Evolutionary conservation across 2,888 invertebrate species (phyloP), one percentile per base, ranked within the genome.

Genomic region (Synergus gifuensis): DNA sequence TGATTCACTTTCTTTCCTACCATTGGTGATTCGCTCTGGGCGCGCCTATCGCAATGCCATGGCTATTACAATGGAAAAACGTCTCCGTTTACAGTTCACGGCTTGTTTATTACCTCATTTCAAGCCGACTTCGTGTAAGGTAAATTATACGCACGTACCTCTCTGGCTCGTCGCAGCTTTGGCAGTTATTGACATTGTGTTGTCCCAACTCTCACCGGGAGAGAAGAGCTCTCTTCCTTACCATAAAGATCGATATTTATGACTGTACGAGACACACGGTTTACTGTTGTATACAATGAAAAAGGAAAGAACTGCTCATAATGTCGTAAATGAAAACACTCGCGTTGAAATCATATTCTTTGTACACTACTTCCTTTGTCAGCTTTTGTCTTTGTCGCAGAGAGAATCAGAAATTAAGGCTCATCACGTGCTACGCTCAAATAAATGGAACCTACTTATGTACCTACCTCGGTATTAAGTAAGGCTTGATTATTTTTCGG

Each of bases 141-240:
- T 63, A 49, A 78, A 69, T 63, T 79, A 67, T 62, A 40, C 73
- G 16, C 62, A 66, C 64, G 22, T 9, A 73, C 46, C 76, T 44
- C 80, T 42, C 76, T 46, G 9, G 63, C 22, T 77, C 66, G 66
- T 77, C 0, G 16, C 22, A 76, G 81, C 69, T 85, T 85, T 79
- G 82, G 79, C 77, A 83, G 69, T 49, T 69, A 49, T 69, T 69
- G 69, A 69, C 69, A 69, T 73, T 73, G 64, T 66, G 42, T n/a
- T 42, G 73, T 73, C 84, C 87, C 86, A 89, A 89, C 87, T 88
- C 87, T 86, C 88, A 82, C 84, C 86, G 76, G 85, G 86, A 78
- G 85, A 67, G 67, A 78, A 42, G 78, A 77, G 60, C 18, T 49
- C 49, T 36, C 69, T 69, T 49, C 69, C 49, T 49, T 22, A 49